Evolutionary conservation across 2,113 vertebrate species (phyloP).

Genomic region (Arenaria interpres): DNA sequence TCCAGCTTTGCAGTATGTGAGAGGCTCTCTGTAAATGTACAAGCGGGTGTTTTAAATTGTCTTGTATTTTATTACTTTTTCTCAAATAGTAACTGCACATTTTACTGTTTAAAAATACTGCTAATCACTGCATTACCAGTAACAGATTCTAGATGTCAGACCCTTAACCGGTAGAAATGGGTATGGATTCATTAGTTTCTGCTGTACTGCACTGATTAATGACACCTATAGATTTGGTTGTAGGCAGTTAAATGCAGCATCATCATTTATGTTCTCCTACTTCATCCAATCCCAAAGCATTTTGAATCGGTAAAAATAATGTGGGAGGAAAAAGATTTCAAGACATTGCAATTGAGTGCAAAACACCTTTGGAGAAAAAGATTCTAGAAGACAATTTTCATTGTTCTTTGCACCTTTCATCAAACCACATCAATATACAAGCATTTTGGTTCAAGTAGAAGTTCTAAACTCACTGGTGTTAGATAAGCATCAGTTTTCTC

Average conservation of each 20-base stretch:
- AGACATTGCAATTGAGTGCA: background rate
- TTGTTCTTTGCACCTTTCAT: background rate
- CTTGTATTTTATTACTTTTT: conserved; percentile 22
- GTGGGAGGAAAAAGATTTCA: background rate
- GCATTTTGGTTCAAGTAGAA: background rate
- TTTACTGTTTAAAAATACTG: conserved; percentile 37
- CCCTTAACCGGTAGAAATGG: conserved; percentile 1
- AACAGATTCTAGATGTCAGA: conserved; percentile 5
- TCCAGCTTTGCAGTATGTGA: background rate
- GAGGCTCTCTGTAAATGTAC: background rate
- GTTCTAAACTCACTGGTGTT: background rate
- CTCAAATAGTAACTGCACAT: background rate
- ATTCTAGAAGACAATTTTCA: background rate
- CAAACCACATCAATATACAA: background rate
- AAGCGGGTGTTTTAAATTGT: conserved; percentile 10
- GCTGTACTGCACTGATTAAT: conserved; percentile 13
- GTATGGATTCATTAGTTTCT: conserved; percentile 25
- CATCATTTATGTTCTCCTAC: background rate
- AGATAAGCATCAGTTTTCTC: background rate
- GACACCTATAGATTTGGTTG: background rate
- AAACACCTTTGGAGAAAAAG: background rate
- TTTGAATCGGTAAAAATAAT: conserved; percentile 14
- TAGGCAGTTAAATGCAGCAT: background rate
- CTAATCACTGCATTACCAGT: background rate
- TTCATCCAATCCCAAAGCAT: background rate